Percentiles rank a stretch among this genome's conserved stretches.
phyloP scores from a whole-genome alignment of 2,888 invertebrate genomes.

The Flexamia atlantica region DNA sequence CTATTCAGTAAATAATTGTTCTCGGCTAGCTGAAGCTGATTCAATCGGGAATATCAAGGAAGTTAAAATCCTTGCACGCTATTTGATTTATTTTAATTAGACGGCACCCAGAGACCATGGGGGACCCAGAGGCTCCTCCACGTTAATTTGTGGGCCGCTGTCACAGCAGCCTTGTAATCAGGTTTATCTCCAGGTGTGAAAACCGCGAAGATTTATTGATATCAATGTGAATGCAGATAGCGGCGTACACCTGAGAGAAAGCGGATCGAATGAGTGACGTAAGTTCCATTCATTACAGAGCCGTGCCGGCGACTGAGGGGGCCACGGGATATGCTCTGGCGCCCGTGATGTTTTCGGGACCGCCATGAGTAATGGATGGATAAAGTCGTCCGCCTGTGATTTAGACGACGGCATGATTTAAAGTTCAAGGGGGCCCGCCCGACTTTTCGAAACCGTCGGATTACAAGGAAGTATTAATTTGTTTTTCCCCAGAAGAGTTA shows the following conservation, averaged over 20 bases:
- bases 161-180: background rate
- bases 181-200: conserved; percentile 16
- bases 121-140: background rate
- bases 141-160: background rate
- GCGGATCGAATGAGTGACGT: background rate
- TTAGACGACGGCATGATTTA: conserved; percentile 22
- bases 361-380: conserved; percentile 7
- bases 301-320: background rate
- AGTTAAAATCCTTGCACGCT: too few species aligned
- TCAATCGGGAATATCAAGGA: too few species aligned
- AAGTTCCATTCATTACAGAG: background rate
- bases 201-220: conserved; percentile 28
- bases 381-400: conserved; percentile 20
- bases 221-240: background rate
- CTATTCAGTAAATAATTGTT: too few species aligned
- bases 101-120: background rate
- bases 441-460: background rate
- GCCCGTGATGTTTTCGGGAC: background rate
- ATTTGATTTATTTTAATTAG: background rate
- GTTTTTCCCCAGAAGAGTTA: conserved; percentile 29
- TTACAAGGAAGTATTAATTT: conserved; percentile 42
- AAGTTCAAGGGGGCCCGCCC: conserved; percentile 39
- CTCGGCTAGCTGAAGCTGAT: too few species aligned
- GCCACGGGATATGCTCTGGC: background rate
- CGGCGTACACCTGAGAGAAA: background rate